Conservation (phyloP, 2,888 invertebrate genomes). For the Schrankia costaestrigalis region DNA sequence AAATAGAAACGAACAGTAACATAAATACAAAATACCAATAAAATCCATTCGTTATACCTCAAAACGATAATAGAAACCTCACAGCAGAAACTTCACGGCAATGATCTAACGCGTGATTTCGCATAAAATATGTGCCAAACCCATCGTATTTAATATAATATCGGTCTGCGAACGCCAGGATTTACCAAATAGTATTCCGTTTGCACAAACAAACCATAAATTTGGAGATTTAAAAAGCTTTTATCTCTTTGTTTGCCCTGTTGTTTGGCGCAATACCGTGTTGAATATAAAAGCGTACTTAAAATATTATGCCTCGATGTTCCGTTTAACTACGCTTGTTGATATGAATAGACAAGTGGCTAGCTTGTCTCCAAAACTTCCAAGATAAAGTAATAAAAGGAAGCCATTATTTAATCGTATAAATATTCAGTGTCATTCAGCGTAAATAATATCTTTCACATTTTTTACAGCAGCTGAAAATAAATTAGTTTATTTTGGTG, state of each 20-base stretch:
- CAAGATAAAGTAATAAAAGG: background rate
- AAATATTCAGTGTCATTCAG: no score
- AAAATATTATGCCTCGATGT: conserved; percentile 47
- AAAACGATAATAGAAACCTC: no score
- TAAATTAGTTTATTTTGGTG: no score
- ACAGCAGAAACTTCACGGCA: no score
- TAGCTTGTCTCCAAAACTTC: background rate
- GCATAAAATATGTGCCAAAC: conserved; percentile 30
- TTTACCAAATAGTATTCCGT: conserved; percentile 59
- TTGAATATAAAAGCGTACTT: conserved; percentile 48
- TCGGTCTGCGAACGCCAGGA: conserved; percentile 39
- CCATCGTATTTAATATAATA: conserved; percentile 58
- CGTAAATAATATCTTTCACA: no score
- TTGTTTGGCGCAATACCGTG: conserved; percentile 49
- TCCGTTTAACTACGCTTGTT: conserved; percentile 15
- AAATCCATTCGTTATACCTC: no score
- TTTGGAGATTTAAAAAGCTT: conserved; percentile 65
- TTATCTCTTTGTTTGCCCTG: conserved; percentile 60
- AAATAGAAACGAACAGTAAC: no score
- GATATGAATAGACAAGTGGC: conserved; percentile 5
- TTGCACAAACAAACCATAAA: conserved; percentile 69
- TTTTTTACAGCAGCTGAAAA: no score
- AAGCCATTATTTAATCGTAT: background rate
- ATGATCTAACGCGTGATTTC: conserved; percentile 27
- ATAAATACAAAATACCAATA: no score